Conservation (phyloP, 2,113 vertebrate species). For the Canis aureus region DNA sequence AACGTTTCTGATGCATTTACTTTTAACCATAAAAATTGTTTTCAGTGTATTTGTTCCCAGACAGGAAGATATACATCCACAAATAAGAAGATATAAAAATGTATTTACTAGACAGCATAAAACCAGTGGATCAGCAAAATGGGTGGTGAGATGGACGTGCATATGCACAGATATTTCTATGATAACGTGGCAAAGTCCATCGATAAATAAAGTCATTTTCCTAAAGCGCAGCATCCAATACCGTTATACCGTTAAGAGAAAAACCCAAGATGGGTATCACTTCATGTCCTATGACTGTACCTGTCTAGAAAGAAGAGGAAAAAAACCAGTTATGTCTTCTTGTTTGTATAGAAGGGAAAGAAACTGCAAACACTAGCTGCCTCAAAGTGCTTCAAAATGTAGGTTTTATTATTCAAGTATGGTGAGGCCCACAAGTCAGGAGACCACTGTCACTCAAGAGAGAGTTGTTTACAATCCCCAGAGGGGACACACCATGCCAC, state of each 20-base stretch:
- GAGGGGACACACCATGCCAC: neutral
- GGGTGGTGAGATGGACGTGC: neutral
- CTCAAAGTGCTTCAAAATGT: neutral
- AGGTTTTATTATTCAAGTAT: neutral
- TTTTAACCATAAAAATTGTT: neutral
- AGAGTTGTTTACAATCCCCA: neutral
- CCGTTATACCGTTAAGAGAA: neutral
- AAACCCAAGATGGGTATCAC: neutral
- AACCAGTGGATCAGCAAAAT: neutral
- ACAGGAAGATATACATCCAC: neutral
- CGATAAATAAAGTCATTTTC: neutral
- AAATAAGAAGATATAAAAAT: neutral
- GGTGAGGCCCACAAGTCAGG: neutral
- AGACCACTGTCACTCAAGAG: neutral
- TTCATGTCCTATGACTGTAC: neutral
- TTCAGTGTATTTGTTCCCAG: neutral
- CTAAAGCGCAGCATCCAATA: neutral
- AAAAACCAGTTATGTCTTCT: neutral
- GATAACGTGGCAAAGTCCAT: neutral
- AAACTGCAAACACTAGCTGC: neutral
- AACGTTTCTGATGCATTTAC: neutral
- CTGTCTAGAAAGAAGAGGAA: neutral
- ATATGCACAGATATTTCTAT: neutral
- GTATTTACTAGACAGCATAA: neutral
- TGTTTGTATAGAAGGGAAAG: neutral